Percentiles rank a stretch among this genome's conserved stretches.
Evolutionary conservation across 2,797 vertebrate species (phyloP).

Genomic region (Dryobates pubescens): DNA sequence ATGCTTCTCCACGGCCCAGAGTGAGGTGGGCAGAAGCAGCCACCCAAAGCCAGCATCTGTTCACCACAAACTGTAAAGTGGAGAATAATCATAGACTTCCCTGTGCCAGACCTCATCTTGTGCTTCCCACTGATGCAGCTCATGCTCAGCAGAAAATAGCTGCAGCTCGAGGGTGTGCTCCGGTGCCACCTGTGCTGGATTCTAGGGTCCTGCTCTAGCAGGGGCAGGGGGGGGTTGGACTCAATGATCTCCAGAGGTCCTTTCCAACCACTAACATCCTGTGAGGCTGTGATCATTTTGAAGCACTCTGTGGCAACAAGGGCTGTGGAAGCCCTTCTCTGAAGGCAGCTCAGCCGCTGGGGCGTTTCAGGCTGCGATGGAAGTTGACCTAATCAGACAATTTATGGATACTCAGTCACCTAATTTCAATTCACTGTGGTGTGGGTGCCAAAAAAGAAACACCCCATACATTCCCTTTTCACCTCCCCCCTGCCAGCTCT

Average conservation of each 20-base stretch:
- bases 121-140: not conserved
- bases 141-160: not conserved
- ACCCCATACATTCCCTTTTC: not conserved
- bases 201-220: no score
- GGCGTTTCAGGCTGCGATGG: slow-evolving; percentile 11
- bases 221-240: no score
- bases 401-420: slow-evolving; percentile 20
- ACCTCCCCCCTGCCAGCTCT: not conserved
- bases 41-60: not conserved
- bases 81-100: no score
- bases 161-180: not conserved
- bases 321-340: not conserved
- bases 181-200: no score
- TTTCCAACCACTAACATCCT: no score
- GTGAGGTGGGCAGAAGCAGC: not conserved
- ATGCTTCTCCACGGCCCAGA: not conserved
- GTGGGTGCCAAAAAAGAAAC: not conserved
- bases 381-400: slow-evolving; percentile 36
- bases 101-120: not conserved
- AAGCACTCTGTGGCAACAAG: not conserved
- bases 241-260: no score
- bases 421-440: not conserved
- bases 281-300: not conserved
- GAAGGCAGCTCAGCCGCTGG: not conserved
- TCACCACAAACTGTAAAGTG: not conserved